phyloP scores from a whole-genome alignment of 2,113 vertebrate genomes.

The Dipodomys spectabilis region DNA sequence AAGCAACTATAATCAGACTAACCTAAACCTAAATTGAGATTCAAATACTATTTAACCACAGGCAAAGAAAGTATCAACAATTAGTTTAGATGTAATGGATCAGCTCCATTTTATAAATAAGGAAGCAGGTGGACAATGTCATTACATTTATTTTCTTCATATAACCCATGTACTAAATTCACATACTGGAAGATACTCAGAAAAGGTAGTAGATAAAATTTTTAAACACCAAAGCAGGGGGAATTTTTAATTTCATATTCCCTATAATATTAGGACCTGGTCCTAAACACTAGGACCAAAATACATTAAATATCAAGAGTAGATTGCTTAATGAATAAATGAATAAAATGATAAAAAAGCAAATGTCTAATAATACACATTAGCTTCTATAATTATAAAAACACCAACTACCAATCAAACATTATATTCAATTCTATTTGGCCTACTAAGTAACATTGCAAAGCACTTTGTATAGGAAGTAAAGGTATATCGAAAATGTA shows the following conservation, averaged over 20 bases:
- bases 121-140: neutral
- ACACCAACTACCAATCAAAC: neutral
- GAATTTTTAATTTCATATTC: neutral
- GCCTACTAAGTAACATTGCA: neutral
- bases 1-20: neutral
- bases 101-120: neutral
- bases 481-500: neutral
- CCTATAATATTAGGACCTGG: neutral
- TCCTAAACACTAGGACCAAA: neutral
- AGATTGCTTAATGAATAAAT: neutral
- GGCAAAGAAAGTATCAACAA: neutral
- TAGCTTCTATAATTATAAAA: neutral
- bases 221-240: neutral
- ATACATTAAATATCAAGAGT: neutral
- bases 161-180: neutral
- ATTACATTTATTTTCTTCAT: neutral
- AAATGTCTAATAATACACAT: neutral
- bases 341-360: constrained; percentile 37
- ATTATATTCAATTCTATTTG: neutral
- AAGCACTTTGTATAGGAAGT: constrained; percentile 29
- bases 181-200: neutral
- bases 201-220: neutral
- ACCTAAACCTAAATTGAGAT: neutral
- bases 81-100: neutral
- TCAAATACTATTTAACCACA: neutral